Evolutionary conservation across 2,888 invertebrate species (phyloP).

Genomic region (Epinotia nisella): DNA sequence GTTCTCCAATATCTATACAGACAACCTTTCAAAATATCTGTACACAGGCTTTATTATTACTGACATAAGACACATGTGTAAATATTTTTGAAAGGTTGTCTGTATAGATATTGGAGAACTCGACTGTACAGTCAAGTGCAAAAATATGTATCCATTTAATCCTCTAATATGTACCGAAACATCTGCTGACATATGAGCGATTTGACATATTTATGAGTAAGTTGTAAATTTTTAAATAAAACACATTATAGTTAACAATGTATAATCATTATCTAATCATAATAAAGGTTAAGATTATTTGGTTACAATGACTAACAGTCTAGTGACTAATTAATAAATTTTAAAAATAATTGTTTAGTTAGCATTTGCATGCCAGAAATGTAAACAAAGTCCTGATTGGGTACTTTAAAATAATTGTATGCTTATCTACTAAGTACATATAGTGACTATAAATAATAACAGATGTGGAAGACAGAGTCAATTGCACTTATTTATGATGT

Average conservation of each 20-base stretch:
- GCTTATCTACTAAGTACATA: conserved; percentile 4
- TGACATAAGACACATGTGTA: too few species aligned
- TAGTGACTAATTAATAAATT: neutral
- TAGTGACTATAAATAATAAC: neutral
- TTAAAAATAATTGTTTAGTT: neutral
- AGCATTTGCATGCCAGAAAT: neutral
- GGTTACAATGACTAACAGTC: neutral
- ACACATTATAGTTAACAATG: neutral
- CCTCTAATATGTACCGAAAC: too few species aligned
- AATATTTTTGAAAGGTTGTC: too few species aligned
- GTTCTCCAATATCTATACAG: too few species aligned
- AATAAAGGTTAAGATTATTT: conserved; percentile 5
- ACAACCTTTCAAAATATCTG: too few species aligned
- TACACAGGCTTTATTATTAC: too few species aligned
- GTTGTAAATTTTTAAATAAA: neutral
- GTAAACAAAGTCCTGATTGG: neutral
- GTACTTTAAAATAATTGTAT: neutral
- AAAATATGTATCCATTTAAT: too few species aligned
- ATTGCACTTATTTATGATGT: conserved; percentile 4
- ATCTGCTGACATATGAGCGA: too few species aligned
- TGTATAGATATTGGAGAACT: too few species aligned
- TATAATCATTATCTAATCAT: conserved; percentile 8
- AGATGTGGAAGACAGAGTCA: conserved; percentile 21
- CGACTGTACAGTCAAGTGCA: too few species aligned
- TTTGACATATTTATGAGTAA: too few species aligned